These are phyloP conservation scores for Lutjanus argentimaculatus DNA, from an alignment of 2,797 vertebrate genomes.

Conservation along the genomic window DNA sequence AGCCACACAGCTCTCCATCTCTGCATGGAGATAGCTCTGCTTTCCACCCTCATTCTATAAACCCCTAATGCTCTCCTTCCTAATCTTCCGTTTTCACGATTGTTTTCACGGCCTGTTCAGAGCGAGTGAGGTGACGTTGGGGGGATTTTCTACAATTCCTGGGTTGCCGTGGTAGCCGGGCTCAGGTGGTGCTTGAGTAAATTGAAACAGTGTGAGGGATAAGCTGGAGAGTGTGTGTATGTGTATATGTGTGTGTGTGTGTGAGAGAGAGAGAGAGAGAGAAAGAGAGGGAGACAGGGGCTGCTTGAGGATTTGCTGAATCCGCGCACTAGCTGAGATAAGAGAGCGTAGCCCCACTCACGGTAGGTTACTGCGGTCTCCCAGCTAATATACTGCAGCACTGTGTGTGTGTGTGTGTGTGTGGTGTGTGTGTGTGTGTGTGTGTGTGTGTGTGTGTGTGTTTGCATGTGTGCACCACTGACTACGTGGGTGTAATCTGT, in stretches of 20 bases:
- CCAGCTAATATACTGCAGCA: slow-evolving; percentile 79
- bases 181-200: slow-evolving; percentile 87
- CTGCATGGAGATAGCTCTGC: slow-evolving; percentile 65
- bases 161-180: slow-evolving; percentile 82
- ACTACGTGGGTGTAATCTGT: slow-evolving; percentile 56
- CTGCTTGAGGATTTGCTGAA: slow-evolving; percentile 84
- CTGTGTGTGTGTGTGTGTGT: slow-evolving; percentile 29
- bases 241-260: background rate
- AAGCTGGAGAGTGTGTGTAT: slow-evolving; percentile 68
- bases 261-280: background rate
- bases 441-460: slow-evolving; percentile 28
- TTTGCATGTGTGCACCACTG: slow-evolving; percentile 33
- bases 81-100: slow-evolving; percentile 84
- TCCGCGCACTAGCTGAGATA: slow-evolving; percentile 77
- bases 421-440: slow-evolving; percentile 14
- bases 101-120: slow-evolving; percentile 84
- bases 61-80: slow-evolving; percentile 75
- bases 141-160: slow-evolving; percentile 82
- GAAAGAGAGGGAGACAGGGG: slow-evolving; percentile 56
- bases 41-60: slow-evolving; percentile 67
- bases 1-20: slow-evolving; percentile 73
- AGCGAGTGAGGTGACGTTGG: slow-evolving; percentile 75
- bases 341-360: slow-evolving; percentile 79
- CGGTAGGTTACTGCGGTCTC: slow-evolving; percentile 75
- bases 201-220: slow-evolving; percentile 86